Conservation (phyloP, 2,113 vertebrate species). For the Leuciscus idus region DNA sequence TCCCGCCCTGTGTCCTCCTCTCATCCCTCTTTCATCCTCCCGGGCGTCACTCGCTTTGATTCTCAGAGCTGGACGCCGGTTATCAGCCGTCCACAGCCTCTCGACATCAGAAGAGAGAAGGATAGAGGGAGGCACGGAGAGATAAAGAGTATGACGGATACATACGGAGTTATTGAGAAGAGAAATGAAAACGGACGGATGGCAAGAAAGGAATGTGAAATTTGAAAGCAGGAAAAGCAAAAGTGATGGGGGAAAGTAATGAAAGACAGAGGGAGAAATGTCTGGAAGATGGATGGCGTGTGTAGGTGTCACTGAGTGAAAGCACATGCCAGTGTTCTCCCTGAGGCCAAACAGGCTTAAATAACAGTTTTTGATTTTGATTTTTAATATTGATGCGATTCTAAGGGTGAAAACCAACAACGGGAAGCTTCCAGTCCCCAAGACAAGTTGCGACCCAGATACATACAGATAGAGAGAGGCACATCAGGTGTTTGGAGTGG, state of each 20-base stretch:
- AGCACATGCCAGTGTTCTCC: slow-evolving; percentile 13
- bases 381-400: slow-evolving; percentile 24
- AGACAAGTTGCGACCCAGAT: slow-evolving; percentile 50
- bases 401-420: slow-evolving; percentile 21
- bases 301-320: slow-evolving; percentile 33
- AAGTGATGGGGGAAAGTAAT: not conserved
- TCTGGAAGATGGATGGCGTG: slow-evolving; percentile 2
- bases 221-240: not conserved
- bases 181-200: slow-evolving; percentile 22
- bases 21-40: slow-evolving; percentile 28
- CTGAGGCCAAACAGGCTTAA: not conserved
- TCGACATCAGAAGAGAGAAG: slow-evolving; percentile 4
- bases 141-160: slow-evolving; percentile 27
- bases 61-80: slow-evolving; percentile 49
- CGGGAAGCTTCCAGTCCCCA: slow-evolving; percentile 10
- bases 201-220: not conserved
- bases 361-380: not conserved
- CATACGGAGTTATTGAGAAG: slow-evolving; percentile 39
- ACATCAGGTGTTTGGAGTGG: not conserved
- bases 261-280: slow-evolving; percentile 10
- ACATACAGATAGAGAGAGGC: slow-evolving; percentile 15
- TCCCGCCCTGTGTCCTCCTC: slow-evolving; percentile 18
- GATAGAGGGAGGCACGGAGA: slow-evolving; percentile 23
- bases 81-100: slow-evolving; percentile 54
- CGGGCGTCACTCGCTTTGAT: slow-evolving; percentile 53